Evolutionary conservation across 1,140 invertebrate genomes (phyloP), one percentile per base, ranked within the genome.

Genomic region (Drosophila fuyamai): DNA sequence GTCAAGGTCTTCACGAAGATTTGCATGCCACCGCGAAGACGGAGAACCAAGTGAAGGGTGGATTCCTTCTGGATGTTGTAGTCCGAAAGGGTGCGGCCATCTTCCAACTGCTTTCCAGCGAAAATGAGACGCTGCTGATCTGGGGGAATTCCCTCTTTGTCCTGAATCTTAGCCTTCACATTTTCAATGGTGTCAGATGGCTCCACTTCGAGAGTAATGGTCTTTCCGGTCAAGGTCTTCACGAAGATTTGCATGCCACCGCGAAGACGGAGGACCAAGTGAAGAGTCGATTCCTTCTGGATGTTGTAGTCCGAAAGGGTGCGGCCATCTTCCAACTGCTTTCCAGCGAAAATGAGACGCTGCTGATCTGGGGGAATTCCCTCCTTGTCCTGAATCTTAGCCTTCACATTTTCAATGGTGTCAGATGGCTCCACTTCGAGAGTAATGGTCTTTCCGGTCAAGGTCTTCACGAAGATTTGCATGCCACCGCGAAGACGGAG

Each of bases 241-340:
- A 98, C 97, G 93, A 98, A 98, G 84, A 98, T 98, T 94, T 98
- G 97, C 97, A 98, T 98, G 94, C 96, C 94, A 91, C 96, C 93
- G 94, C 97, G 92, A 0, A 96, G 92, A 73, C 95, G 93, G 0
- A 96, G 91, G 2, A 97, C 96, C 60, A 97, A 92, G 82, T 97
- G 96, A 2, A 97, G 94, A 0, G 96, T 97, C 0, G 96, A 97
- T 92, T 96, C 96, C 72, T 97, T 96, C 74, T 97, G 96, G 73
- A 97, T 97, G 78, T 96, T 96, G 38, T 79, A 79, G 9, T 79
- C 77, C 0, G 77, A 79, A 0, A 79, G 27, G 1, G 77, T 79
- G 7, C 77, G 77, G 3, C 77, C 77, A 36, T 79, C 77, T 2
- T 79, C 77, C 44, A 96, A 91, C 91, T 96, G 95, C 90, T 96